These are phyloP conservation scores for Tangara arthus DNA, from an alignment of 2,797 vertebrate species.

Conservation along the genomic window DNA sequence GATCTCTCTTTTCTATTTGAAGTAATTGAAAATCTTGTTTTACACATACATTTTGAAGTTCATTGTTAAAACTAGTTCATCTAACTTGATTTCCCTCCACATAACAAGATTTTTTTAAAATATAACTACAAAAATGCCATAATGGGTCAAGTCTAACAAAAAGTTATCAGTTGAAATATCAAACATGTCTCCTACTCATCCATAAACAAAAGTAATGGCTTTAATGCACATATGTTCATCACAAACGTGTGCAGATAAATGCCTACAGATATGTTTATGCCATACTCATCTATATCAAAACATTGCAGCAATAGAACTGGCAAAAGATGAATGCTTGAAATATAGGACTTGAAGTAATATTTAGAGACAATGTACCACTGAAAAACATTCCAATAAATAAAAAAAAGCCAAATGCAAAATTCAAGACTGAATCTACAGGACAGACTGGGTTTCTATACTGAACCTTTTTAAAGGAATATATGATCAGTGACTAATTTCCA, in stretches of 20 bases:
- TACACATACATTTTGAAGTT: accelerated
- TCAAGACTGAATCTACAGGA: background rate
- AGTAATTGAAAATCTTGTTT: background rate
- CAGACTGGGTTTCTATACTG: background rate
- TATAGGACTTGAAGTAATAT: background rate
- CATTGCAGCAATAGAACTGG: background rate
- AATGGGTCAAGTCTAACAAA: background rate
- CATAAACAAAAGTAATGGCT: background rate
- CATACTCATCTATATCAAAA: background rate
- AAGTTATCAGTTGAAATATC: background rate
- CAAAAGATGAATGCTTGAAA: background rate
- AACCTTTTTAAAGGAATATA: background rate
- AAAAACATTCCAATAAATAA: background rate
- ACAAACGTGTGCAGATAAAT: background rate
- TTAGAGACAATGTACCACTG: background rate
- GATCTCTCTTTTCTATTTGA: background rate
- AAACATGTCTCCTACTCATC: background rate
- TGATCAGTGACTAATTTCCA: background rate
- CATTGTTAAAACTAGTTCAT: background rate
- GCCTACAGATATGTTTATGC: background rate
- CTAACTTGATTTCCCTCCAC: background rate
- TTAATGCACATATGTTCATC: background rate
- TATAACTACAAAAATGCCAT: background rate
- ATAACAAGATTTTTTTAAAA: background rate
- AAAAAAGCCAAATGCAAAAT: background rate